Conservation (phyloP, 2,113 vertebrate species). For the Callocephalon fimbriatum region DNA sequence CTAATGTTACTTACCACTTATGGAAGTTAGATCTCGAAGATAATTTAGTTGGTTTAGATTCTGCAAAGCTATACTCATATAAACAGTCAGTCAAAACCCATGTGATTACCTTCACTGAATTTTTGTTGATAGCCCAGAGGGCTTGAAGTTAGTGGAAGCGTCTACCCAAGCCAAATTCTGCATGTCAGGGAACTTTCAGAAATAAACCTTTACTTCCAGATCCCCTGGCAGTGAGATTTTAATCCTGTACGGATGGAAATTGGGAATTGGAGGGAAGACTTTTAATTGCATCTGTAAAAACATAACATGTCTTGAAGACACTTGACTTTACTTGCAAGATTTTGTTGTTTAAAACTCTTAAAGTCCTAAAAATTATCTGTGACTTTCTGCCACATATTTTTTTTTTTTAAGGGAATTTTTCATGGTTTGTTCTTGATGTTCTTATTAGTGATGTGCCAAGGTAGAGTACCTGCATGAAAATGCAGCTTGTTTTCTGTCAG, state of each 20-base stretch:
- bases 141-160: constrained; percentile 13
- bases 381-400: not conserved
- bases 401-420: not conserved
- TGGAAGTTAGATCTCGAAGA: constrained; percentile 16
- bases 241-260: not conserved
- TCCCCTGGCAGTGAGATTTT: not conserved
- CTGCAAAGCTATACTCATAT: not conserved
- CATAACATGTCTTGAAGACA: not conserved
- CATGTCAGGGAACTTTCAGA: not conserved
- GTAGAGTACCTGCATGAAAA: not conserved
- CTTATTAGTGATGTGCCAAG: not conserved
- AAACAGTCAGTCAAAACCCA: not conserved
- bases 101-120: not conserved
- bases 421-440: not conserved
- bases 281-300: not conserved
- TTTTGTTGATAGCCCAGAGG: constrained; percentile 9
- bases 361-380: not conserved
- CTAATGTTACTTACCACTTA: not conserved
- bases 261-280: not conserved
- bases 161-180: not conserved
- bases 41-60: not conserved
- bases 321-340: not conserved
- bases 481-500: not conserved
- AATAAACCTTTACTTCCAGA: not conserved
- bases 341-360: not conserved